phyloP scores from a whole-genome alignment of 1,140 invertebrate species.

The Musca domestica region DNA sequence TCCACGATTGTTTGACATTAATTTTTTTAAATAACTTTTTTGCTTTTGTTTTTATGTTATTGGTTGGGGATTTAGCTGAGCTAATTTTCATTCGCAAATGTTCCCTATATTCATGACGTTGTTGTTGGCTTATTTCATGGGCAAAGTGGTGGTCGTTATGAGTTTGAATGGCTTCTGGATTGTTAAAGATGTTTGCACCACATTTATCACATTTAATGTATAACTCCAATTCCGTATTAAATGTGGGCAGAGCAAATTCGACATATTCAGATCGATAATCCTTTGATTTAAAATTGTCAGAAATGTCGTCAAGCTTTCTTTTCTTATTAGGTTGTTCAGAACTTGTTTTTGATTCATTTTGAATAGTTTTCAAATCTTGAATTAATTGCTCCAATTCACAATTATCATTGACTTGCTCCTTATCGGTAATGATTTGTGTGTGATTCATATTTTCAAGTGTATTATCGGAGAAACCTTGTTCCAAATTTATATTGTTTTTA shows the following conservation, averaged over 20 bases:
- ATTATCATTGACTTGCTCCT: too few species aligned
- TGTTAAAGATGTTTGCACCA: constrained; percentile 48
- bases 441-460: too few species aligned
- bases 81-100: constrained; percentile 33
- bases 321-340: background rate
- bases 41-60: constrained; percentile 20
- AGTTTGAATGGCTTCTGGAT: constrained; percentile 49
- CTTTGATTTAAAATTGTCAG: background rate
- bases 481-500: too few species aligned
- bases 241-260: constrained; percentile 38
- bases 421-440: too few species aligned
- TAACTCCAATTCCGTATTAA: constrained; percentile 35
- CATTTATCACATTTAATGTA: constrained; percentile 59
- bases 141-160: constrained; percentile 65
- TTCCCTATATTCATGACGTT: constrained; percentile 46
- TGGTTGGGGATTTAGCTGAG: constrained; percentile 3
- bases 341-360: background rate
- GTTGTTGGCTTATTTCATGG: constrained; percentile 58
- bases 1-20: background rate
- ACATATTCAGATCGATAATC: constrained; percentile 38
- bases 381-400: background rate
- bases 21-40: background rate
- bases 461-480: too few species aligned
- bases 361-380: background rate
- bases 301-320: background rate